Evolutionary conservation across 2,797 vertebrate species (phyloP).

Genomic region (Enoplosus armatus): DNA sequence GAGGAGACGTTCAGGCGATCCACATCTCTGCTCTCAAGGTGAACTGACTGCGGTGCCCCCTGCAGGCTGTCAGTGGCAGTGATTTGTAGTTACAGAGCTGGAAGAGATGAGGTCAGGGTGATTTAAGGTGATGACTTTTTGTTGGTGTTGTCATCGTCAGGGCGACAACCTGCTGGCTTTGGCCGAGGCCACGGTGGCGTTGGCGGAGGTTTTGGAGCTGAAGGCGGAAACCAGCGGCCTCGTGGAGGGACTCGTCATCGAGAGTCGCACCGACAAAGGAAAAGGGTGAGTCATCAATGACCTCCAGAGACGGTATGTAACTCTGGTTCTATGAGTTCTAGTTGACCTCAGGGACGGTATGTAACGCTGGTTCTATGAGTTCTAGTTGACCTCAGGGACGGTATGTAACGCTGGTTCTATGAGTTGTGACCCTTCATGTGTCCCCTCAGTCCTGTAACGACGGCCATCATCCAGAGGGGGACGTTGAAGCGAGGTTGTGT

Average conservation of each 20-base stretch:
- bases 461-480: slow-evolving; percentile 92
- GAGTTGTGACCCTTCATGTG: neutral
- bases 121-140: neutral
- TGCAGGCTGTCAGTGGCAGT: neutral
- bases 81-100: neutral
- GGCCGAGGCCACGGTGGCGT: slow-evolving; percentile 90
- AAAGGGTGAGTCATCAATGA: slow-evolving; percentile 85
- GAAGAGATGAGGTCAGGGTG: neutral
- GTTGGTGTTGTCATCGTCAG: slow-evolving; percentile 71
- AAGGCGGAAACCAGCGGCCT: slow-evolving; percentile 89
- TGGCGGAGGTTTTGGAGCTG: slow-evolving; percentile 94
- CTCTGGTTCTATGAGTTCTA: neutral
- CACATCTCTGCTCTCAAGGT: slow-evolving; percentile 94
- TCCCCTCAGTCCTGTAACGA: slow-evolving; percentile 88
- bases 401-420: neutral
- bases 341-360: too few species aligned
- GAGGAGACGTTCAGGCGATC: slow-evolving; percentile 94
- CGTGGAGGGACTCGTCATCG: slow-evolving; percentile 91
- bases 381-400: neutral
- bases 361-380: neutral
- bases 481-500: slow-evolving; percentile 89
- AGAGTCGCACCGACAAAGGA: slow-evolving; percentile 92
- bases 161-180: slow-evolving; percentile 91
- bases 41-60: neutral
- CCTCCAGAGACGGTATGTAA: too few species aligned